Evolutionary conservation across 2,113 vertebrate species (phyloP).

Genomic region (Chiloscyllium plagiosum): DNA sequence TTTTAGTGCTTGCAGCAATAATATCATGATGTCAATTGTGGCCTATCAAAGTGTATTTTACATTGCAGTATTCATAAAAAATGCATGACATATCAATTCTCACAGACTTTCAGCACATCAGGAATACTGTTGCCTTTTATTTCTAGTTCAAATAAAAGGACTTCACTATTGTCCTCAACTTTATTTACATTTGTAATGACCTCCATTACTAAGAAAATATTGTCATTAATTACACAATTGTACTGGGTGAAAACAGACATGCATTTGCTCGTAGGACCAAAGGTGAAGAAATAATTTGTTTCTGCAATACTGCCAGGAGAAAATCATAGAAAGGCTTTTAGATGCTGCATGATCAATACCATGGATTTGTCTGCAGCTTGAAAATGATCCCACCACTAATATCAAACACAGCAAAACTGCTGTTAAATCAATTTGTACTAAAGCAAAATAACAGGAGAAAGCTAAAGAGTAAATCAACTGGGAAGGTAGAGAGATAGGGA

Average conservation of each 20-base stretch:
- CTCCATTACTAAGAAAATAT: not conserved
- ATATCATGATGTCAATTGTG: not conserved
- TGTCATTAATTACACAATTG: not conserved
- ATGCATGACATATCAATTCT: not conserved
- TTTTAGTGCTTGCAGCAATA: not conserved
- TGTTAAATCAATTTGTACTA: not conserved
- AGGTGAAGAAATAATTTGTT: not conserved
- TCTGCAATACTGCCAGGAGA: not conserved
- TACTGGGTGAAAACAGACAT: not conserved
- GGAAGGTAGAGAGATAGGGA: not conserved
- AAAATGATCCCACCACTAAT: not conserved
- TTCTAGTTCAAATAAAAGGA: not conserved
- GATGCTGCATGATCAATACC: not conserved
- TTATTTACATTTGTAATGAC: not conserved
- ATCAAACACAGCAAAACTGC: not conserved
- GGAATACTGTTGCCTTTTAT: not conserved
- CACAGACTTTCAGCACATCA: slow-evolving; percentile 8
- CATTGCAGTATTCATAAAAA: slow-evolving; percentile 23
- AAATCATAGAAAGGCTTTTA: not conserved
- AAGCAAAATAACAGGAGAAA: not conserved
- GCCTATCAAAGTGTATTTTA: not conserved
- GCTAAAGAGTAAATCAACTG: not conserved
- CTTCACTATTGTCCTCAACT: not conserved
- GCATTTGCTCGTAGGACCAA: not conserved
- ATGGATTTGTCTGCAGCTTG: not conserved